Evolutionary conservation across 2,113 vertebrate genomes (phyloP), one percentile per base, ranked within the genome.

Genomic region (Stictonetta naevosa): DNA sequence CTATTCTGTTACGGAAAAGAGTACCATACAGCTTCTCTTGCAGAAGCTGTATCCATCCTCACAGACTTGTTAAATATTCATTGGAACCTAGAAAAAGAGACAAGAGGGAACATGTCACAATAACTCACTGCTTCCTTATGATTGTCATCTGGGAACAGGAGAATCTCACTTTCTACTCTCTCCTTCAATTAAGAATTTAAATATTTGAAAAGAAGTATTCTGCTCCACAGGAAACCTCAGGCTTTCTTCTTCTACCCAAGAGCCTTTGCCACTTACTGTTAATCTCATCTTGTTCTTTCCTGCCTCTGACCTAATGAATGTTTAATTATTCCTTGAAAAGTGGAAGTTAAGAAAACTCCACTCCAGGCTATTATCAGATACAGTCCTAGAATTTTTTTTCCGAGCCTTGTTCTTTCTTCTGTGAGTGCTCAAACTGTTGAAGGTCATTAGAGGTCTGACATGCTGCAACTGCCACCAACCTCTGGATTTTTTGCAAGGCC

Each of bases 281-380:
- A 56, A 42, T 75, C 36, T 83, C n/a, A 77, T 84, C 74, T 69
- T 92, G n/a, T 33, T 46, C 19, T 83, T 86, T 86, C 46, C 34
- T 81, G 31, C 33, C n/a, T 38, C 68, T 81, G 22, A 44, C 2
- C 31, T 62, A 63, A 84, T 92, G 52, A 91, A 91, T 92, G 38
- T 82, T 92, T 93, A 75, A 95, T 84, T 89, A 44, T 84, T 96
- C 52, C 22, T 26, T 93, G 60, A 63, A 86, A 89, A 89, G 38
- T 52, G 13, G 33, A 78, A 83, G 16, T 46, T 77, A 59, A 67
- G 36, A 75, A 44, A 86, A 63, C 52, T 81, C 28, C 20, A 20
- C 68, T 80, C 25, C 18, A 52, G 29, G 23, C 46, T 91, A 8
- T 73, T 71, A 36, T 67, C 34, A 83, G 62, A 8, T 69, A 66